phyloP scores from a whole-genome alignment of 1,140 invertebrate genomes.

The Drosophila obscura region DNA sequence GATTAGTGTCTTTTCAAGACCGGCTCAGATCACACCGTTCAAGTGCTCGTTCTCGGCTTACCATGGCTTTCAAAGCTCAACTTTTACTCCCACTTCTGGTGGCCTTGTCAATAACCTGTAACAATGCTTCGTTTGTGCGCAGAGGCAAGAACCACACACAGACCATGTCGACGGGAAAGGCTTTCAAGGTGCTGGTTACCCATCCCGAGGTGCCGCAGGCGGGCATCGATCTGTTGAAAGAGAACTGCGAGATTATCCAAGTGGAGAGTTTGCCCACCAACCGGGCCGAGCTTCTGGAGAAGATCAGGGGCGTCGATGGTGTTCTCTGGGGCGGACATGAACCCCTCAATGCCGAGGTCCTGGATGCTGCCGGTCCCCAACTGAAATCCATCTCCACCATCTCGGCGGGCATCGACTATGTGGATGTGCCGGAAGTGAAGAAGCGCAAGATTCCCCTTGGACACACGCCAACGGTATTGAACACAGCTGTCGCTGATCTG shows the following conservation, averaged over 20 bases:
- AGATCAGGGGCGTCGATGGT: conserved; percentile 87
- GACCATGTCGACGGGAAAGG: conserved; percentile 64
- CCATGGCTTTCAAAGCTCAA: conserved; percentile 37
- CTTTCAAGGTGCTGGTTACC: conserved; percentile 84
- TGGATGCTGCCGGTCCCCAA: conserved; percentile 89
- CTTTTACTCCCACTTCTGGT: conserved; percentile 28
- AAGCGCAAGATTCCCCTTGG: conserved; percentile 90
- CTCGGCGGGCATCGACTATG: conserved; percentile 94
- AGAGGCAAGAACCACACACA: conserved; percentile 38
- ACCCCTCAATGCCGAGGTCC: conserved; percentile 89
- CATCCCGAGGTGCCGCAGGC: conserved; percentile 81
- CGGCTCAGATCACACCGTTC: conserved; percentile 31
- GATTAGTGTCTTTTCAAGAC: conserved; percentile 52
- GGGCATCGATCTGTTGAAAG: conserved; percentile 83
- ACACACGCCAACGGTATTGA: conserved; percentile 95
- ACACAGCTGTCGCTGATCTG: conserved; percentile 95
- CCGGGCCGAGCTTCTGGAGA: conserved; percentile 86
- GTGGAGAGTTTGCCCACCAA: conserved; percentile 62
- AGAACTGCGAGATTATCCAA: conserved; percentile 66
- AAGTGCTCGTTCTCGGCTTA: conserved; percentile 3
- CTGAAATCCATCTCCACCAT: conserved; percentile 94
- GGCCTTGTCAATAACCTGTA: conserved; percentile 29
- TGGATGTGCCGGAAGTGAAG: conserved; percentile 89
- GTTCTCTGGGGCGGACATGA: conserved; percentile 89
- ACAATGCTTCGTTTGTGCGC: conserved; percentile 50